Conservation (phyloP, 1,140 invertebrate species). For the Solenopsis invicta region DNA sequence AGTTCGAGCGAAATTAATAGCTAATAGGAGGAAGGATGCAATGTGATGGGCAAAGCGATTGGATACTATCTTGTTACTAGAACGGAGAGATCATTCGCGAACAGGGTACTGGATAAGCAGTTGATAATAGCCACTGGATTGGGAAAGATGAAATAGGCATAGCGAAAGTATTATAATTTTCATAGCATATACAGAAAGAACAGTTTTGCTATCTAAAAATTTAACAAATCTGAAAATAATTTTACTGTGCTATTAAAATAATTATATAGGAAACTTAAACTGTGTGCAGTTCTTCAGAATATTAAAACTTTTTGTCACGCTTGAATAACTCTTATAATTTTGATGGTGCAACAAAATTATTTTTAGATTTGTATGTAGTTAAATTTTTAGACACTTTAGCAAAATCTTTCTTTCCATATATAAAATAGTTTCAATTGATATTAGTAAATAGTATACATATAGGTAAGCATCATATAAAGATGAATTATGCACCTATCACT, state of each 20-base stretch:
- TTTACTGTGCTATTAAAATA: too few species aligned
- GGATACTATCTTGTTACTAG: slow-evolving; percentile 23
- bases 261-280: too few species aligned
- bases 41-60: slow-evolving; percentile 11
- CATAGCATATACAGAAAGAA: neutral
- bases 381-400: neutral
- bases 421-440: slow-evolving; percentile 12
- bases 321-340: too few species aligned
- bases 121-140: neutral
- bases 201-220: too few species aligned
- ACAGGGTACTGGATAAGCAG: neutral
- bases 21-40: slow-evolving; percentile 58
- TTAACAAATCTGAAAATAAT: too few species aligned
- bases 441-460: neutral
- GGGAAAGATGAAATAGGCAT: slow-evolving; percentile 18
- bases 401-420: too few species aligned
- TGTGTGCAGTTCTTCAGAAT: too few species aligned
- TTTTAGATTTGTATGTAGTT: neutral
- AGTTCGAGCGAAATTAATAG: slow-evolving; percentile 75
- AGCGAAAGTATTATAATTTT: neutral
- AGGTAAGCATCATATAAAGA: neutral
- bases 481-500: slow-evolving; percentile 83
- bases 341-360: neutral
- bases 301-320: neutral
- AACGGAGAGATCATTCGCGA: slow-evolving; percentile 8